These are phyloP conservation scores for Rallus limicola DNA, from an alignment of 2,113 vertebrate genomes.

Conservation along the genomic window DNA sequence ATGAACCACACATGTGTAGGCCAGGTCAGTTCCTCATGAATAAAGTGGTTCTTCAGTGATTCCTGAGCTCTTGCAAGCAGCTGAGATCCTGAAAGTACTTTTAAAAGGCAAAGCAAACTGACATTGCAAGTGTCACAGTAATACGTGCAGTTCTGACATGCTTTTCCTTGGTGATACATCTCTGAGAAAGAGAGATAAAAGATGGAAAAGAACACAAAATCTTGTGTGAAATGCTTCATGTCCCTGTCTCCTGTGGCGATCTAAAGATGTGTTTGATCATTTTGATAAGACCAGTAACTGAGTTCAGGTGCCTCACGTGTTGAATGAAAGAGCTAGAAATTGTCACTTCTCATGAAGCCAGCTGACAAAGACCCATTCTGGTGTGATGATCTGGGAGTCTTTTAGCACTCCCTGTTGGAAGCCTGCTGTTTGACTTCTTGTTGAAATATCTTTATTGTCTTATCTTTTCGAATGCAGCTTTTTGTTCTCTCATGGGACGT, in stretches of 20 bases:
- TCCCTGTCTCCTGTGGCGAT: not conserved
- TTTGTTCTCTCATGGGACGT: not conserved
- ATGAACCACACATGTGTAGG: not conserved
- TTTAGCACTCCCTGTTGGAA: not conserved
- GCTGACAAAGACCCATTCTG: not conserved
- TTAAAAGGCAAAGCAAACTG: not conserved
- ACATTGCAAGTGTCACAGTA: not conserved
- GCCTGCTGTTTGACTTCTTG: not conserved
- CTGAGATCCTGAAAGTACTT: not conserved
- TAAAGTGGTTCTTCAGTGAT: not conserved
- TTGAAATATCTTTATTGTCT: conserved; percentile 3
- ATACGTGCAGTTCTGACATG: not conserved
- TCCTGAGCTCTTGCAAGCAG: not conserved
- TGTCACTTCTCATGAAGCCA: not conserved
- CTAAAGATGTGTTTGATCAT: not conserved
- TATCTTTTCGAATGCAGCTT: not conserved
- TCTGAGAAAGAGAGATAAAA: not conserved
- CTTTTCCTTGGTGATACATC: not conserved
- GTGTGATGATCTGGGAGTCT: not conserved
- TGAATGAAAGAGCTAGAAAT: not conserved
- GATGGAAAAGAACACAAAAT: not conserved
- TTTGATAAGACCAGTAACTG: not conserved
- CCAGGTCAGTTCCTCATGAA: not conserved
- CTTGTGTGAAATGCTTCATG: not conserved
- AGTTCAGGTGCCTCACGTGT: not conserved